Conservation (phyloP, 2,113 vertebrate genomes). For the Zingel zingel region DNA sequence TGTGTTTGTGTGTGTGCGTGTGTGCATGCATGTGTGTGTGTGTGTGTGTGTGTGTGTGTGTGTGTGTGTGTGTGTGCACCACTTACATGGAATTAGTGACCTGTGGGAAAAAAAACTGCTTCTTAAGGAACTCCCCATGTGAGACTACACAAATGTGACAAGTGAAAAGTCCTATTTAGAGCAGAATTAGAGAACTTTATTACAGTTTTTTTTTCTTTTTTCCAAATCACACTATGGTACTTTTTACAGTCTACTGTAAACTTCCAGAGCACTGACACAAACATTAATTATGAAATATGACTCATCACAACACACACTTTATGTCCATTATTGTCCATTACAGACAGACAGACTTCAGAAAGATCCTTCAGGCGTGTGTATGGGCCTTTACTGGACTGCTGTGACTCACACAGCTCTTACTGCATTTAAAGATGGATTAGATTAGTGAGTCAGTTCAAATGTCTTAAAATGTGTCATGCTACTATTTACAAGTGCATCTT, state of each 20-base stretch:
- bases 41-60: slow-evolving; percentile 18
- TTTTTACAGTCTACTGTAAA: slow-evolving; percentile 6
- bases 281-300: slow-evolving; percentile 22
- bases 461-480: slow-evolving; percentile 35
- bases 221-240: background rate
- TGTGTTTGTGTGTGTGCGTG: slow-evolving; percentile 42
- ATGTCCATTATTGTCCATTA: slow-evolving; percentile 60
- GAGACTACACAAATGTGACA: slow-evolving; percentile 30
- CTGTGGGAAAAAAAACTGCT: slow-evolving; percentile 40
- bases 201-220: background rate
- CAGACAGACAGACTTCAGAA: slow-evolving; percentile 28
- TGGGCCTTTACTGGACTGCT: slow-evolving; percentile 53
- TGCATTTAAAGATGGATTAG: slow-evolving; percentile 42
- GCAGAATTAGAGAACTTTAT: slow-evolving; percentile 25
- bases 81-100: slow-evolving; percentile 61
- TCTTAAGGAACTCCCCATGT: slow-evolving; percentile 11
- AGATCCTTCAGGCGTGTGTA: background rate
- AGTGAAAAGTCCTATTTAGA: slow-evolving; percentile 25
- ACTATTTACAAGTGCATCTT: slow-evolving; percentile 42
- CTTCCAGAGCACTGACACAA: background rate
- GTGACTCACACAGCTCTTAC: slow-evolving; percentile 58
- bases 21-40: slow-evolving; percentile 18
- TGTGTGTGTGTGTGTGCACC: slow-evolving; percentile 19
- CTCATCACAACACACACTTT: slow-evolving; percentile 33
- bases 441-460: slow-evolving; percentile 48